phyloP scores from a whole-genome alignment of 2,113 vertebrate genomes.

The Electrona antarctica region DNA sequence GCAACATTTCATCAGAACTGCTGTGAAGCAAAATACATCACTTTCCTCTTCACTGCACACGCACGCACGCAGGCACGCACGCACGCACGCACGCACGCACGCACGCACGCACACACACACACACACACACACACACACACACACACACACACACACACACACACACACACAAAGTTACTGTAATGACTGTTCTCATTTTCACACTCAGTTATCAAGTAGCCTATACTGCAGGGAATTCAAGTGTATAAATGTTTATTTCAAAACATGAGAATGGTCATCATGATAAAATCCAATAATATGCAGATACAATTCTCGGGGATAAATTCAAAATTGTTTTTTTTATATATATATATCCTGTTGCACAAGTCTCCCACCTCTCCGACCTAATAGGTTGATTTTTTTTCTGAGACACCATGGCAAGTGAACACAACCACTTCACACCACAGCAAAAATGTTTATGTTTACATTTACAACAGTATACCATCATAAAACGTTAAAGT shows the following conservation, averaged over 20 bases:
- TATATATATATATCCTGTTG: conserved; percentile 72
- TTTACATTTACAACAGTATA: conserved; percentile 56
- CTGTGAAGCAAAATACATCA: no score
- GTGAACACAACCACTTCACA: conserved; percentile 74
- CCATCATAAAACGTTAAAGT: conserved; percentile 14
- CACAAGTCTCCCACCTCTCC: conserved; percentile 54
- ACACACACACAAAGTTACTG: not conserved
- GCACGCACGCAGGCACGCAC: no score
- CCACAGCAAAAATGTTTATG: conserved; percentile 59
- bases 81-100: no score
- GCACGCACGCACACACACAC: no score
- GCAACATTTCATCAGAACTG: no score
- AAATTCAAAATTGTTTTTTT: conserved; percentile 65
- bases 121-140: no score
- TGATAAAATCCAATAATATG: conserved; percentile 74
- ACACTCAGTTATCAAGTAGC: conserved; percentile 14
- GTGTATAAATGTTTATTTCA: conserved; percentile 81
- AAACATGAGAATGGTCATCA: conserved; percentile 75
- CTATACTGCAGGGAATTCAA: conserved; percentile 18
- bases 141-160: no score
- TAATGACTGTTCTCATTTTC: not conserved
- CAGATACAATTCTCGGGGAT: conserved; percentile 62
- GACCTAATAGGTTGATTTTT: conserved; percentile 52
- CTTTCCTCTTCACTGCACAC: no score
- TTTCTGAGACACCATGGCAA: conserved; percentile 64